phyloP scores from a whole-genome alignment of 2,113 vertebrate species.

The Alectura lathami region DNA sequence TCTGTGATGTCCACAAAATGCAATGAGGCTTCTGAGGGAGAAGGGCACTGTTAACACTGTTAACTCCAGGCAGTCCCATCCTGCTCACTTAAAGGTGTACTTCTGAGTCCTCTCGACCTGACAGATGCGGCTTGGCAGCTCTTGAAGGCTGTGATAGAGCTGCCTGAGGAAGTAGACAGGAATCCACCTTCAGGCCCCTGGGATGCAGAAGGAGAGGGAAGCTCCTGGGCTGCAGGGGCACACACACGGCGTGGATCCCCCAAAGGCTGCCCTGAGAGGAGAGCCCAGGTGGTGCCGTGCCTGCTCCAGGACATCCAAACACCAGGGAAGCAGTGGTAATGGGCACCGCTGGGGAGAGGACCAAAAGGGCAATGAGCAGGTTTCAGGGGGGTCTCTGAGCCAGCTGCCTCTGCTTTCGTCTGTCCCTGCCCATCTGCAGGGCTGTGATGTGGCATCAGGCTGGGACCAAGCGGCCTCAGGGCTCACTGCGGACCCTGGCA shows the following conservation, averaged over 20 bases:
- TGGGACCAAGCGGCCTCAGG: too few relatives aligned
- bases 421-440: too few relatives aligned
- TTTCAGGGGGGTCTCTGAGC: not conserved
- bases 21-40: not conserved
- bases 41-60: fast-evolving
- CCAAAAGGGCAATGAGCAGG: not conserved
- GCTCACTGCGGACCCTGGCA: too few relatives aligned
- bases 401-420: not conserved
- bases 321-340: not conserved
- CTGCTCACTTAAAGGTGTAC: not conserved
- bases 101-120: not conserved
- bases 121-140: slow-evolving; percentile 15
- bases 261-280: not conserved
- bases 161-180: slow-evolving; percentile 53
- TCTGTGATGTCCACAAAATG: not conserved
- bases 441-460: too few relatives aligned
- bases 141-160: slow-evolving; percentile 33
- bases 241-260: not conserved
- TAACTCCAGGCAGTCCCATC: not conserved
- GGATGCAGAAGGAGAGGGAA: not conserved
- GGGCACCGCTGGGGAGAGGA: not conserved
- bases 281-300: not conserved
- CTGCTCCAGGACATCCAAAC: not conserved
- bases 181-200: slow-evolving; percentile 6
- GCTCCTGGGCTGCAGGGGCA: not conserved